Conservation (phyloP, 30 jellyfish, hydroid and myxozoan genomes). For the Aurelia coerulea region DNA sequence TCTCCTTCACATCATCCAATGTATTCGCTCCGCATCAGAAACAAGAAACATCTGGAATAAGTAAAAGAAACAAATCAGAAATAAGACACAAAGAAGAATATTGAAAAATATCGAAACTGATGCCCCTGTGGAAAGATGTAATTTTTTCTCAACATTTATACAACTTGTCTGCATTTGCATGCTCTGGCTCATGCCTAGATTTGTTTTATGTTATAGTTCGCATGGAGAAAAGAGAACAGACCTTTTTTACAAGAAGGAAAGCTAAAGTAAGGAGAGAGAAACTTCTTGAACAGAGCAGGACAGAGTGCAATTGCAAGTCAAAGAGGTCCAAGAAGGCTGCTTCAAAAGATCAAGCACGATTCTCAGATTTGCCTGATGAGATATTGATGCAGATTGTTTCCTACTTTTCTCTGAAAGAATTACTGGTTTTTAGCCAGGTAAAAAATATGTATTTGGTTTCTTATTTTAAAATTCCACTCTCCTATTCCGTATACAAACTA, state of each 20-base stretch:
- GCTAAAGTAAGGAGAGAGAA: slow-evolving; percentile 42
- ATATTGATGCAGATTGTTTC: slow-evolving; percentile 41
- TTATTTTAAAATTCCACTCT: too few species aligned
- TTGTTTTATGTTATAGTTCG: slow-evolving; percentile 4
- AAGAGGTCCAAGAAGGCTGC: slow-evolving; percentile 9
- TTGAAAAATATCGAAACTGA: too few species aligned
- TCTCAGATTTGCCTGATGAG: slow-evolving; percentile 83
- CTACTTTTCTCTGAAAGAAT: slow-evolving; percentile 69
- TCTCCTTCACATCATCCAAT: too few species aligned
- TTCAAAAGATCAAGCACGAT: slow-evolving; percentile 4
- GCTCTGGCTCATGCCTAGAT: too few species aligned
- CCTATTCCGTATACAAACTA: too few species aligned
- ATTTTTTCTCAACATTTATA: too few species aligned
- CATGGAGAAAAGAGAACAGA: slow-evolving; percentile 26
- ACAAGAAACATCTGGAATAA: too few species aligned
- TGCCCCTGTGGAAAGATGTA: too few species aligned
- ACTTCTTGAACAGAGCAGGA: slow-evolving; percentile 20
- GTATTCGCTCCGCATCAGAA: too few species aligned
- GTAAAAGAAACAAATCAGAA: too few species aligned
- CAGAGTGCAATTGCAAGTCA: background rate
- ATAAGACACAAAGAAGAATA: too few species aligned
- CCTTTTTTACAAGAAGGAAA: slow-evolving; percentile 10
- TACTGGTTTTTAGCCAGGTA: slow-evolving; percentile 66
- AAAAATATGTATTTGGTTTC: background rate
- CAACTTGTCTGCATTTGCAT: too few species aligned